phyloP scores from a whole-genome alignment of 2,888 invertebrate genomes.

The Stramonita haemastoma region DNA sequence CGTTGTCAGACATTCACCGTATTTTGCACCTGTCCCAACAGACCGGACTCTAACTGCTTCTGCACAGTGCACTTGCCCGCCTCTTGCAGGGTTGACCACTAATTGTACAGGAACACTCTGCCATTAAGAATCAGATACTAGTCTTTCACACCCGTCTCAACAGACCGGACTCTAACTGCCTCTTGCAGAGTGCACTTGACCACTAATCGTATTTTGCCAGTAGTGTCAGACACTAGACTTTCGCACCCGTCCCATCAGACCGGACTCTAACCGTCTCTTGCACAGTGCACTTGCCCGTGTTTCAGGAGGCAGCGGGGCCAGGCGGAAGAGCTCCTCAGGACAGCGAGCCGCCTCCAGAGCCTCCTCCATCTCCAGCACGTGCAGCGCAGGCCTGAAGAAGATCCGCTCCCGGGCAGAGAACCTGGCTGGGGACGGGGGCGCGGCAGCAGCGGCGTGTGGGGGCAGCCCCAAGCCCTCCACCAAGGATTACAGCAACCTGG shows the following conservation, averaged over 20 bases:
- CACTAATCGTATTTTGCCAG: no score
- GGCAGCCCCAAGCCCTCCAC: constrained; percentile 61
- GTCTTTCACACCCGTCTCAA: no score
- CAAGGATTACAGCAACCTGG: constrained; percentile 59
- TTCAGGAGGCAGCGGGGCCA: constrained; percentile 20
- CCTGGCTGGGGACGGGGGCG: constrained; percentile 45
- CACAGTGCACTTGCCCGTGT: constrained; percentile 4
- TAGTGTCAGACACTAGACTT: no score
- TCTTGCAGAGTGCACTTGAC: background rate
- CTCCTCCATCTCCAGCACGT: constrained; percentile 63
- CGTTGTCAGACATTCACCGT: no score
- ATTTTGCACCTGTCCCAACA: no score
- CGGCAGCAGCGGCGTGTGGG: background rate
- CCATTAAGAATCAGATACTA: no score
- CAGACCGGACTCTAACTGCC: background rate
- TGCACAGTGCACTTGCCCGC: no score
- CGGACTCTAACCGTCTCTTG: background rate
- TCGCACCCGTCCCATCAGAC: no score
- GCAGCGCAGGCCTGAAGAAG: constrained; percentile 57
- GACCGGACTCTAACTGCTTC: no score
- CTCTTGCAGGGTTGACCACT: no score
- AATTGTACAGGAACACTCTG: no score
- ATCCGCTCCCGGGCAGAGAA: constrained; percentile 59
- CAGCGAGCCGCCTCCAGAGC: constrained; percentile 50
- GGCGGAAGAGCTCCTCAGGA: constrained; percentile 37